Percentiles rank a stretch among this genome's conserved stretches.
phyloP scores from a whole-genome alignment of 2,797 vertebrate species.

The Hypotaenidia okinawae region DNA sequence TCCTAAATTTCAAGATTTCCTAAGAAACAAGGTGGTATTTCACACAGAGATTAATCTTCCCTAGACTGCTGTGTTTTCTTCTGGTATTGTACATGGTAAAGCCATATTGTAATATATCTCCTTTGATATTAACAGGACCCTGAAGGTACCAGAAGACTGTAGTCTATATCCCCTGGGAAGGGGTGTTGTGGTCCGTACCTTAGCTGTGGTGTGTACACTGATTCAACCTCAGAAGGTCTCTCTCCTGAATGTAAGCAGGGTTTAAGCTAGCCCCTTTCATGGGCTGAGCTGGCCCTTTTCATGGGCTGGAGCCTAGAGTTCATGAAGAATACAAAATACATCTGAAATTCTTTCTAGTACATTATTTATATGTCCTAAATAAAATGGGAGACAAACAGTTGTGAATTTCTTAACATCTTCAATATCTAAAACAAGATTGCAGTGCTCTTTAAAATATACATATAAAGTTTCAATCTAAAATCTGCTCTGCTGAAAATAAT shows the following conservation, averaged over 20 bases:
- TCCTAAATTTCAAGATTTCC: neutral
- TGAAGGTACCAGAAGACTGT: neutral
- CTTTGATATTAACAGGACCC: neutral
- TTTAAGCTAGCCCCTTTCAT: neutral
- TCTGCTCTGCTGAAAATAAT: neutral
- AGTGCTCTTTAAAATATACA: neutral
- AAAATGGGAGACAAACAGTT: neutral
- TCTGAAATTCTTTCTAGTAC: neutral
- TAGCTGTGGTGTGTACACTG: neutral
- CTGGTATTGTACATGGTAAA: neutral
- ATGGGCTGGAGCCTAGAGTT: neutral
- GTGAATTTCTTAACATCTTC: neutral
- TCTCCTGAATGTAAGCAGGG: neutral
- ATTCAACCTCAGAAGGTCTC: neutral
- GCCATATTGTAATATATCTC: neutral
- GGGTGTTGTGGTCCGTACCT: neutral
- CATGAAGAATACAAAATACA: neutral
- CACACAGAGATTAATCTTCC: neutral
- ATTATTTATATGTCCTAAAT: neutral
- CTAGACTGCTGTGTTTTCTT: neutral
- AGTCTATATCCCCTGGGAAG: neutral
- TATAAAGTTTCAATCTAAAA: neutral
- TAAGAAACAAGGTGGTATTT: neutral
- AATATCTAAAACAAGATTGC: neutral
- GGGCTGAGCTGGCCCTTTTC: neutral